Percentiles rank a stretch among this genome's conserved stretches.
phyloP scores from a whole-genome alignment of 1,140 invertebrate species.

The Trialeurodes vaporariorum region DNA sequence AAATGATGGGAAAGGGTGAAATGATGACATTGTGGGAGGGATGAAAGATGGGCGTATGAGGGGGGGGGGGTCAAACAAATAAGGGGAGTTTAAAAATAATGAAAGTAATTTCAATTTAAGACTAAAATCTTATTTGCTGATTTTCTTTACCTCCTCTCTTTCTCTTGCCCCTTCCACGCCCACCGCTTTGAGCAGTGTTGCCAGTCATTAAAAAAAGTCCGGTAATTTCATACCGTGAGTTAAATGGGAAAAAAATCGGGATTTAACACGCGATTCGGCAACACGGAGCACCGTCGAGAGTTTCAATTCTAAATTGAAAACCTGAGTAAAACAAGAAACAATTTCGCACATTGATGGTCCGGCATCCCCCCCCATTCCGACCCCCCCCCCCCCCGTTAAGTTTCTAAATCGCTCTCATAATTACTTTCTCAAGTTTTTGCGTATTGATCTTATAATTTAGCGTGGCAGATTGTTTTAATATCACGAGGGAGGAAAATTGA shows the following conservation, averaged over 20 bases:
- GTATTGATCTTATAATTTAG: neutral
- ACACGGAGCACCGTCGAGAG: neutral
- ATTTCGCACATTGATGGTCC: neutral
- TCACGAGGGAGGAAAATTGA: neutral
- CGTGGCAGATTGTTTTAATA: neutral
- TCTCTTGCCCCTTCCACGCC: neutral
- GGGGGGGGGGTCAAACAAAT: neutral
- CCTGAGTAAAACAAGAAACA: neutral
- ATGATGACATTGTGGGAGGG: no score
- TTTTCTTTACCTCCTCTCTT: no score
- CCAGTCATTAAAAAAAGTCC: no score
- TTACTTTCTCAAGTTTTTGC: neutral
- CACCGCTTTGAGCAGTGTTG: no score
- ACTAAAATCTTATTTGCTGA: neutral
- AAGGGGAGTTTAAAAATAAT: neutral
- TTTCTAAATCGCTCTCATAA: neutral
- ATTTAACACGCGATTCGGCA: no score
- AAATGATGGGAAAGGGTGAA: neutral
- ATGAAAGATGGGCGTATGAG: no score
- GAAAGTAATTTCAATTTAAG: neutral
- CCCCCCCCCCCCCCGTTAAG: neutral
- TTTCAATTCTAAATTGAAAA: neutral
- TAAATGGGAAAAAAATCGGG: no score
- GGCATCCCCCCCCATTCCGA: neutral
- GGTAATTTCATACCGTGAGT: no score